A percentile compares a stretch with the other conserved stretches of the same genome.
Evolutionary conservation across 2,888 invertebrate species (phyloP).

Genomic region (Cryptops parisi): DNA sequence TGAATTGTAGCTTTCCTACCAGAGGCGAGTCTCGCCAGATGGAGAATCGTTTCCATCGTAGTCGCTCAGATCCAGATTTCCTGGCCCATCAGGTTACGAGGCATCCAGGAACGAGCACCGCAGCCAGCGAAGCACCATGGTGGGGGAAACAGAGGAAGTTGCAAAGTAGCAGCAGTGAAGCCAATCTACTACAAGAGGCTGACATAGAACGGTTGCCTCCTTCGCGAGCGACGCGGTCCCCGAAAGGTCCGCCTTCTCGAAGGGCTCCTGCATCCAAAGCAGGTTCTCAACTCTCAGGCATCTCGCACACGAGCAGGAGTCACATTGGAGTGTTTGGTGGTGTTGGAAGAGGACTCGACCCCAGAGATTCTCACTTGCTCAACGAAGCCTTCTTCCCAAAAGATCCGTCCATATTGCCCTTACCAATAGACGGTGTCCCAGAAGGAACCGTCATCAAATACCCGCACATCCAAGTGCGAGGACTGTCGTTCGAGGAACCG

Average conservation of each 20-base stretch:
- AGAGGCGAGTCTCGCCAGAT: conserved; percentile 8
- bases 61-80: conserved; percentile 76
- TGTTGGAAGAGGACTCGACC: conserved; percentile 19
- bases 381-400: conserved; percentile 28
- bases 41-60: conserved; percentile 27
- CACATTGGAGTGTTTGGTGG: conserved; percentile 18
- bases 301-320: conserved; percentile 14
- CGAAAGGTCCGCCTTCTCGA: not conserved
- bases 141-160: conserved; percentile 19
- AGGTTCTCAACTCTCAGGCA: conserved; percentile 16
- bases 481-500: conserved; percentile 44
- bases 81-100: conserved; percentile 30
- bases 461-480: conserved; percentile 42
- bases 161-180: conserved; percentile 64
- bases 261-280: conserved; percentile 15
- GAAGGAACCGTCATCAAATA: conserved; percentile 23
- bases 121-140: conserved; percentile 13
- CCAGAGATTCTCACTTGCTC: conserved; percentile 24
- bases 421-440: too few relatives aligned
- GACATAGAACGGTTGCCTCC: not conserved
- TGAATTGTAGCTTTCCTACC: too few relatives aligned
- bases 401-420: conserved; percentile 22
- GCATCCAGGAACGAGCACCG: not conserved
- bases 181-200: conserved; percentile 48
- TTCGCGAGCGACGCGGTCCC: not conserved